phyloP scores from a whole-genome alignment of 2,797 vertebrate genomes.

The Nothura maculosa region DNA sequence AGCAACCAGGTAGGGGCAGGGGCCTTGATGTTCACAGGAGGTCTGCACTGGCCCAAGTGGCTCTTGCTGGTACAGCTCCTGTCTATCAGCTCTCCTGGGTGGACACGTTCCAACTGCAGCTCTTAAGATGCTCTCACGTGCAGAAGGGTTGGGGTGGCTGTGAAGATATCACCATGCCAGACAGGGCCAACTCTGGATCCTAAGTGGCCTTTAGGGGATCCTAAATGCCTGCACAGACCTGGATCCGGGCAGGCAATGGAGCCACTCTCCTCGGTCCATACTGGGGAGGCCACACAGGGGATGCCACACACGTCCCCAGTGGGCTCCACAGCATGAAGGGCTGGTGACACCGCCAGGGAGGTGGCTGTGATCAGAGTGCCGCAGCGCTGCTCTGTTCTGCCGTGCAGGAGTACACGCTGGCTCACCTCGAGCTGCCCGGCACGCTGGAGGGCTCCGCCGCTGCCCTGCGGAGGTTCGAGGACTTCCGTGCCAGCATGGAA shows the following conservation, averaged over 20 bases:
- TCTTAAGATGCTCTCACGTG: too few relatives aligned
- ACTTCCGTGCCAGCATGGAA: conserved; percentile 89
- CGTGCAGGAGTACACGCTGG: conserved; percentile 92
- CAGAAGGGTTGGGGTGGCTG: too few relatives aligned
- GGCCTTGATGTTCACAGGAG: not conserved
- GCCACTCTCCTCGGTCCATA: not conserved
- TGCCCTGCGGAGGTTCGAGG: conserved; percentile 92
- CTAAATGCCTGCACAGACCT: not conserved
- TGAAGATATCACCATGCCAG: too few relatives aligned
- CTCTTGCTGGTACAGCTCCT: not conserved
- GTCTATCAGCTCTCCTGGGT: not conserved
- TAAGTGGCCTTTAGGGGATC: not conserved
- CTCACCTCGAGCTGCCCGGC: conserved; percentile 88
- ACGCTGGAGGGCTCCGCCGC: conserved; percentile 90
- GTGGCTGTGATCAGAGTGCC: too few relatives aligned
- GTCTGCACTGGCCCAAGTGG: not conserved
- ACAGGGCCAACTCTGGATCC: fast-evolving
- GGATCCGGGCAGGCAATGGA: not conserved
- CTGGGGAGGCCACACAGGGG: too few relatives aligned
- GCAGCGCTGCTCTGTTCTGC: not conserved
- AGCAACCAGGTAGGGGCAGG: conserved; percentile 90
- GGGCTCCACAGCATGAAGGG: not conserved
- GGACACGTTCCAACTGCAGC: not conserved
- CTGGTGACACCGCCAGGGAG: fast-evolving
- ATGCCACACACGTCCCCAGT: not conserved